phyloP scores from a whole-genome alignment of 2,888 invertebrate species.

The Aphodius granarius region DNA sequence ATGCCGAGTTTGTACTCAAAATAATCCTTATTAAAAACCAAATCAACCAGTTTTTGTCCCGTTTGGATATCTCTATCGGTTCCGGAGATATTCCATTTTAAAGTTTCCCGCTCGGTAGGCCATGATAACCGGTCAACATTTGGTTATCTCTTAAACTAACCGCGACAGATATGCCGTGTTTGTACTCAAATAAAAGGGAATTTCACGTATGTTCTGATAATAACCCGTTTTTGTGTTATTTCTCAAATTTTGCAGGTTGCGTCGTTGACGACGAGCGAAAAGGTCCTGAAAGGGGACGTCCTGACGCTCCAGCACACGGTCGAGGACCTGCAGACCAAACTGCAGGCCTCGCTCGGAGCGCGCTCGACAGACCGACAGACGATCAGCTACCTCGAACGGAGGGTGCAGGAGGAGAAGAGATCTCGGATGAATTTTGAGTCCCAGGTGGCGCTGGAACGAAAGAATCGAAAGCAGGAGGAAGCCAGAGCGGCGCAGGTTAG shows the following conservation, averaged over 20 bases:
- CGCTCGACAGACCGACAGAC: slow-evolving; percentile 80
- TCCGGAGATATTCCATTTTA: neutral
- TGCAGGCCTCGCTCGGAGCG: slow-evolving; percentile 73
- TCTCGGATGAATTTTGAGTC: slow-evolving; percentile 72
- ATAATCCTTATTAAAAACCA: no score
- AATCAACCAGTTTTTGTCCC: neutral
- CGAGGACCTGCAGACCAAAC: slow-evolving; percentile 81
- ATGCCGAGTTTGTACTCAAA: no score
- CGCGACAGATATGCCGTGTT: neutral
- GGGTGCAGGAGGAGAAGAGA: slow-evolving; percentile 83
- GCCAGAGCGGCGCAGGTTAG: slow-evolving; percentile 51
- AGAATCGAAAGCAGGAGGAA: slow-evolving; percentile 63
- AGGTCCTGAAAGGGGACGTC: slow-evolving; percentile 70
- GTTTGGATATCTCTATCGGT: neutral
- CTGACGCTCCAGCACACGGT: slow-evolving; percentile 81
- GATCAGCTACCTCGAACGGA: slow-evolving; percentile 74
- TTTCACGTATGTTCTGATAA: neutral
- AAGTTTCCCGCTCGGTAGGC: neutral
- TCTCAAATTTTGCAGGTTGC: slow-evolving; percentile 55
- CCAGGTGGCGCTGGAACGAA: slow-evolving; percentile 72
- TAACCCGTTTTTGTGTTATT: neutral
- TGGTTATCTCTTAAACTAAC: neutral
- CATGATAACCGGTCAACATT: neutral
- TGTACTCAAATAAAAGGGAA: neutral
- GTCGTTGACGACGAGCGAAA: slow-evolving; percentile 67